Conservation (phyloP, 2,113 vertebrate genomes). For the Laticauda colubrina region DNA sequence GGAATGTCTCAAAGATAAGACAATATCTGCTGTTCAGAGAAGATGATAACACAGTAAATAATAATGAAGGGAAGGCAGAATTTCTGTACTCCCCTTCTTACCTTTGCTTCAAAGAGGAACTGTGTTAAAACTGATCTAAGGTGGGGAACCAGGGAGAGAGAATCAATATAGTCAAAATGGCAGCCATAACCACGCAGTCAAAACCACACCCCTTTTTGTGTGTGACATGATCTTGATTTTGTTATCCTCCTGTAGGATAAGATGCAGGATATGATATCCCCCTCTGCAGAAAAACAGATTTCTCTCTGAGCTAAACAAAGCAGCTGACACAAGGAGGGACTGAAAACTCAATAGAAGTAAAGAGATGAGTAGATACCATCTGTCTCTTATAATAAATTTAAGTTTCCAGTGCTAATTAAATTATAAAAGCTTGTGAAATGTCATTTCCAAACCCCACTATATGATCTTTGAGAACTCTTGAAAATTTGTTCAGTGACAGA, state of each 20-base stretch:
- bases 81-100: not conserved
- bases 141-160: not conserved
- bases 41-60: not conserved
- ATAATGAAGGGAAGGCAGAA: not conserved
- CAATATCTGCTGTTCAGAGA: not conserved
- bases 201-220: not conserved
- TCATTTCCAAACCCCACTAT: not conserved
- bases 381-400: not conserved
- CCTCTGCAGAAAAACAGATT: too few species aligned
- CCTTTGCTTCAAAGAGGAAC: not conserved
- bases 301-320: not conserved
- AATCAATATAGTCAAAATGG: not conserved
- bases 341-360: not conserved
- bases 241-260: not conserved
- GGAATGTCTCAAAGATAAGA: not conserved
- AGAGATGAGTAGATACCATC: not conserved
- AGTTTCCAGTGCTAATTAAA: not conserved
- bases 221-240: not conserved
- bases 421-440: not conserved
- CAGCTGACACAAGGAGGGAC: not conserved
- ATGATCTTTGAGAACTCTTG: not conserved
- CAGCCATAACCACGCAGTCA: not conserved
- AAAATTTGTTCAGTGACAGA: not conserved
- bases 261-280: not conserved
- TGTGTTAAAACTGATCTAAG: not conserved